Conservation (phyloP, 2,888 invertebrate species). For the Drosophila demipolita region DNA sequence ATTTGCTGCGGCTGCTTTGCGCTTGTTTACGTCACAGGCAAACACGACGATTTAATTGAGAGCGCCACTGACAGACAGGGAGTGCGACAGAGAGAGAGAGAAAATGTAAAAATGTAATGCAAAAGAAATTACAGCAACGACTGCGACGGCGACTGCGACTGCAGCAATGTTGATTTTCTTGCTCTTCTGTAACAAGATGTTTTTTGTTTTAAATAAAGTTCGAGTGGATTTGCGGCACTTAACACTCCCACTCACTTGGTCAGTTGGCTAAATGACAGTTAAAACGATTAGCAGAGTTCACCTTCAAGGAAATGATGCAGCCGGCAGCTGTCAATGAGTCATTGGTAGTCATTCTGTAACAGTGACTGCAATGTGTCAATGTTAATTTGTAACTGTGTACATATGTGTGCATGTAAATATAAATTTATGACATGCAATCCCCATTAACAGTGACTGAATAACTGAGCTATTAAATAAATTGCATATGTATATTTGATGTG, state of each 20-base stretch:
- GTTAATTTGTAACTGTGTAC: slow-evolving; percentile 23
- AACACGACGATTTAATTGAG: slow-evolving; percentile 34
- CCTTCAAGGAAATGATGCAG: background rate
- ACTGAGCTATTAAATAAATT: slow-evolving; percentile 15
- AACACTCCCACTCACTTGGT: slow-evolving; percentile 45
- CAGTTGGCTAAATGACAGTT: slow-evolving; percentile 60
- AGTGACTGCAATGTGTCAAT: slow-evolving; percentile 17
- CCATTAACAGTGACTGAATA: slow-evolving; percentile 6
- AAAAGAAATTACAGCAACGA: slow-evolving; percentile 48
- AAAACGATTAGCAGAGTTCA: slow-evolving; percentile 4
- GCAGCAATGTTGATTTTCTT: slow-evolving; percentile 2
- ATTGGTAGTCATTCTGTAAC: background rate
- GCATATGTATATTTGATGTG: background rate
- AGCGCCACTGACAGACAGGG: background rate
- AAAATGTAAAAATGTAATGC: slow-evolving; percentile 7
- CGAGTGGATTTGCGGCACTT: slow-evolving; percentile 23
- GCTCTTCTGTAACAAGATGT: slow-evolving; percentile 5
- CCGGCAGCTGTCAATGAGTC: slow-evolving; percentile 1
- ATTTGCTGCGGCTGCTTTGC: slow-evolving; percentile 45
- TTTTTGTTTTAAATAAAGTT: slow-evolving; percentile 4
- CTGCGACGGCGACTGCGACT: slow-evolving; percentile 22
- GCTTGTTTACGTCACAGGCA: slow-evolving; percentile 50
- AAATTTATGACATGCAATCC: slow-evolving; percentile 28
- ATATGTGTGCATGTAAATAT: background rate
- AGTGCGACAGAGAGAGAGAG: background rate